Evolutionary conservation across 2,113 vertebrate species (phyloP).

Genomic region (Fregetta grallaria): DNA sequence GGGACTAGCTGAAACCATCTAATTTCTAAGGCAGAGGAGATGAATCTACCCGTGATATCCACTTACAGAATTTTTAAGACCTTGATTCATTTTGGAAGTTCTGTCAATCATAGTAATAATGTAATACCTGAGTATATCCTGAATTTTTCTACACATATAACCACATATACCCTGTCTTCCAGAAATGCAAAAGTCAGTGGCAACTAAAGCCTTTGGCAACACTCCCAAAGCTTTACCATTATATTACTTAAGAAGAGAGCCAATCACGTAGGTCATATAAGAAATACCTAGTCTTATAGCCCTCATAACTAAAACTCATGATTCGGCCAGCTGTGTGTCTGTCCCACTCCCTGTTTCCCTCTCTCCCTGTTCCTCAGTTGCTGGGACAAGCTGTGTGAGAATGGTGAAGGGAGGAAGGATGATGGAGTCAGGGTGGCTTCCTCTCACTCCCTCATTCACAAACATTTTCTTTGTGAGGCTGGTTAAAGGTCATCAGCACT

Average conservation of each 20-base stretch:
- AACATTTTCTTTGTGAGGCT: not conserved
- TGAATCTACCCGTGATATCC: not conserved
- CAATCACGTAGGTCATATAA: not conserved
- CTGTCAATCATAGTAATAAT: not conserved
- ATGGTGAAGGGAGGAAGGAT: not conserved
- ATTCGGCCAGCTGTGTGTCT: accelerated
- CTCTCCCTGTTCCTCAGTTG: not conserved
- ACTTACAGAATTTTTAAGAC: not conserved
- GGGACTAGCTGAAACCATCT: not conserved
- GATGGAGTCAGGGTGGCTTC: not conserved
- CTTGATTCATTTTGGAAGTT: not conserved
- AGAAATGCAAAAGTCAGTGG: not conserved
- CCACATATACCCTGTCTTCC: not conserved
- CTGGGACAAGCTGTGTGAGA: not conserved
- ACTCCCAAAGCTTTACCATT: not conserved
- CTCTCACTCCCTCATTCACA: not conserved
- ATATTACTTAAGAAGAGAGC: not conserved
- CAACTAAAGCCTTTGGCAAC: not conserved
- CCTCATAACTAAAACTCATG: not conserved
- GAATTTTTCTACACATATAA: not conserved
- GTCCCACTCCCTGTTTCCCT: not conserved
- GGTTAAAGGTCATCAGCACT: not conserved
- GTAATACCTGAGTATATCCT: not conserved
- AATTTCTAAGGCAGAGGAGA: not conserved
- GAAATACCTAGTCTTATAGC: not conserved